phyloP scores from a whole-genome alignment of 2,797 vertebrate species.

The Falco novaeseelandiae region DNA sequence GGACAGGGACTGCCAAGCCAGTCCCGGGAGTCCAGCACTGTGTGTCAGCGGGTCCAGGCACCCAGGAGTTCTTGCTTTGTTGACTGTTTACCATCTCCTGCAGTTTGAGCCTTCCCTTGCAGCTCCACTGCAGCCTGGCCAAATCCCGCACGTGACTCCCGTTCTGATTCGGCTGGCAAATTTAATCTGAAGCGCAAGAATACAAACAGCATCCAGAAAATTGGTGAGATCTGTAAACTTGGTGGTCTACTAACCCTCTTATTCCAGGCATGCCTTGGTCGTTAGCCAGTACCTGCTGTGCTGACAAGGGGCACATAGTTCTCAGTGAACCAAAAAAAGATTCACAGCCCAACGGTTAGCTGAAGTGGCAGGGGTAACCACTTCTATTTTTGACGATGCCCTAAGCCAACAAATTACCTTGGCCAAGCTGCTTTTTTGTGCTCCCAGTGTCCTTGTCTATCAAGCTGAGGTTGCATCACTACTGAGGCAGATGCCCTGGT shows the following conservation, averaged over 20 bases:
- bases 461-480: neutral
- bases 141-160: fast-evolving
- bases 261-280: neutral
- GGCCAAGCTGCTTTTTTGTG: neutral
- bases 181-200: neutral
- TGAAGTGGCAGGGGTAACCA: neutral
- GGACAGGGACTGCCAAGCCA: neutral
- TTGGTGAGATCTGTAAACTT: neutral
- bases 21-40: neutral
- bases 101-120: neutral
- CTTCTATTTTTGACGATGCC: neutral
- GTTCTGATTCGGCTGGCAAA: fast-evolving
- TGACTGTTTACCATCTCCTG: neutral
- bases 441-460: neutral
- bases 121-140: neutral
- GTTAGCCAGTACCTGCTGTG: neutral
- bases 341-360: neutral
- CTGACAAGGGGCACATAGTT: fast-evolving
- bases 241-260: neutral
- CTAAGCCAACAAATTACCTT: neutral
- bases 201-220: neutral
- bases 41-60: neutral
- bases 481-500: neutral
- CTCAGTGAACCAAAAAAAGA: neutral
- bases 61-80: neutral